Conservation (phyloP, 2,888 invertebrate genomes). For the Hypercompe scribonia region DNA sequence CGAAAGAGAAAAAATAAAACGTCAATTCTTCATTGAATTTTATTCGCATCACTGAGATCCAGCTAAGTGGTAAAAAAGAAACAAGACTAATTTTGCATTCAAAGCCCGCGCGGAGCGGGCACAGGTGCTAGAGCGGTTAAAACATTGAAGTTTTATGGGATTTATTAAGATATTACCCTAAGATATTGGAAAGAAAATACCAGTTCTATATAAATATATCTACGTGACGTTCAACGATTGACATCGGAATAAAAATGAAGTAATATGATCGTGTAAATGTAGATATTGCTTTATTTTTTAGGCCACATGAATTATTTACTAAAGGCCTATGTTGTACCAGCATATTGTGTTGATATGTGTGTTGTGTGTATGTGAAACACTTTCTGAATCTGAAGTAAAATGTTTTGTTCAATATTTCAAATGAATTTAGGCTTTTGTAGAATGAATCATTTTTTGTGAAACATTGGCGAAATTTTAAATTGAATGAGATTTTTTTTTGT, state of each 20-base stretch:
- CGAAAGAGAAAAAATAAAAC: conserved; percentile 66
- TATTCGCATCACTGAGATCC: conserved; percentile 76
- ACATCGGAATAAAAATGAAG: conserved; percentile 50
- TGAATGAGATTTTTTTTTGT: conserved; percentile 42
- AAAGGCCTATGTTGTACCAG: conserved; percentile 16
- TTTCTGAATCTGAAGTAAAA: conserved; percentile 25
- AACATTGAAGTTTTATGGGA: conserved; percentile 85
- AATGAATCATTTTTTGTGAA: conserved; percentile 39
- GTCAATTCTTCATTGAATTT: conserved; percentile 79
- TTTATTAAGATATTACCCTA: conserved; percentile 83
- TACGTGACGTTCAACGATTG: conserved; percentile 43
- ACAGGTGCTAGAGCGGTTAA: conserved; percentile 82
- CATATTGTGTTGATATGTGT: no score
- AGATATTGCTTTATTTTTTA: conserved; percentile 36
- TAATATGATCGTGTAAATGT: conserved; percentile 39
- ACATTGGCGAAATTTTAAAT: conserved; percentile 41
- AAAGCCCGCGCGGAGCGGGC: conserved; percentile 77
- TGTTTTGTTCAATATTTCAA: conserved; percentile 32
- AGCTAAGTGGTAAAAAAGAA: conserved; percentile 85
- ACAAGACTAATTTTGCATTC: conserved; percentile 85
- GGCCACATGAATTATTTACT: conserved; percentile 33
- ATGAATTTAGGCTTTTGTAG: conserved; percentile 37
- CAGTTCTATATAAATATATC: conserved; percentile 60
- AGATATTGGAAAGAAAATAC: conserved; percentile 77
- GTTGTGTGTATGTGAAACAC: conserved; percentile 40